These are phyloP conservation scores for Pseudotriccus pelzelni DNA, from an alignment of 2,797 vertebrate species.

Conservation along the genomic window DNA sequence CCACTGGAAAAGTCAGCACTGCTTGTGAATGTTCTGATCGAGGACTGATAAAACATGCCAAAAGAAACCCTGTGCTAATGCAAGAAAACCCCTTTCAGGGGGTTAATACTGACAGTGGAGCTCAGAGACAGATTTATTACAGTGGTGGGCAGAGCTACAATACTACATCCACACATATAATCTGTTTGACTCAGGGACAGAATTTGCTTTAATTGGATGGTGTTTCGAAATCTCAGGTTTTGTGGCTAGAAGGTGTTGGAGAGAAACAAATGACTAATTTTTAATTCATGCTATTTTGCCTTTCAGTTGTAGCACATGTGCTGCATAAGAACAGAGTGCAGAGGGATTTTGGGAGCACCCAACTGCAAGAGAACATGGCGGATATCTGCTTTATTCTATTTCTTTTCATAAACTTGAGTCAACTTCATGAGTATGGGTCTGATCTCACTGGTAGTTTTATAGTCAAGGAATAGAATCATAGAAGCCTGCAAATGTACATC, in stretches of 20 bases:
- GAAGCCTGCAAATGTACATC: background rate
- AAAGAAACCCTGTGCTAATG: background rate
- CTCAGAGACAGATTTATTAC: background rate
- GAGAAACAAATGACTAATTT: background rate
- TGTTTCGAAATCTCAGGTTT: background rate
- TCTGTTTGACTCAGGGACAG: background rate
- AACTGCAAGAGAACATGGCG: background rate
- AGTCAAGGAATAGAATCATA: background rate
- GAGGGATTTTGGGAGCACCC: background rate
- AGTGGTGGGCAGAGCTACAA: background rate
- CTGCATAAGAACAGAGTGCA: background rate
- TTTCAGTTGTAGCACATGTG: background rate
- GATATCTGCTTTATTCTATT: background rate
- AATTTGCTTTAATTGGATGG: background rate
- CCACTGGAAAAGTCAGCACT: background rate
- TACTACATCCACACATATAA: background rate
- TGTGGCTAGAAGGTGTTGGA: background rate
- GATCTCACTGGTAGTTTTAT: background rate
- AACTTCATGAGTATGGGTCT: background rate
- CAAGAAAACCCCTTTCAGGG: background rate
- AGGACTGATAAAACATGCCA: background rate
- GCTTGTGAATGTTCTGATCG: background rate
- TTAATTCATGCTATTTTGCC: background rate
- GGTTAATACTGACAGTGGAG: background rate
- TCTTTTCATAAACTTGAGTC: background rate